Percentiles rank a stretch among this genome's conserved stretches.
phyloP scores from a whole-genome alignment of 2,113 vertebrate genomes.

The Paracanthobrama guichenoti region DNA sequence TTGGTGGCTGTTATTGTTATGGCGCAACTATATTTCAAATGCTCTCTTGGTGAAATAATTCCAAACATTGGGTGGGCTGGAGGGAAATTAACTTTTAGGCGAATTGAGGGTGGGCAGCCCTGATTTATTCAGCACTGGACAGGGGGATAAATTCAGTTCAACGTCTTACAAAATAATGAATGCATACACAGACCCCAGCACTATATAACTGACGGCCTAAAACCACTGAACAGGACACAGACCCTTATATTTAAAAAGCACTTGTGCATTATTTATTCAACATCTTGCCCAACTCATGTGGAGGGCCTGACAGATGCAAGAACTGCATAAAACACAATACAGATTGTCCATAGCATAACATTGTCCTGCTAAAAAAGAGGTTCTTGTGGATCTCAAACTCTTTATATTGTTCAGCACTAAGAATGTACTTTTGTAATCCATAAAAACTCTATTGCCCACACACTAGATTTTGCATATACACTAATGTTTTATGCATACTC shows the following conservation, averaged over 20 bases:
- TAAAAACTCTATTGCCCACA: background rate
- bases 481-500: conserved; percentile 15
- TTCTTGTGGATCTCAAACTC: background rate
- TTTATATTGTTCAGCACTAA: background rate
- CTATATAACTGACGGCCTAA: background rate
- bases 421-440: conserved; percentile 21
- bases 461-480: background rate
- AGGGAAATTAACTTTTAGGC: conserved; percentile 42
- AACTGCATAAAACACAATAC: background rate
- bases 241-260: conserved; percentile 38
- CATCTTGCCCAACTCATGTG: background rate
- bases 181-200: conserved; percentile 1
- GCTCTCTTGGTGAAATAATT: conserved; percentile 60
- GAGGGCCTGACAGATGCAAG: background rate
- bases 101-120: background rate
- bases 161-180: conserved; percentile 42
- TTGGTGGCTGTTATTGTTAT: conserved; percentile 63
- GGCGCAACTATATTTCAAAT: conserved; percentile 68
- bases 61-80: conserved; percentile 32
- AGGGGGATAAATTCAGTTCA: background rate
- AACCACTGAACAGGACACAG: conserved; percentile 35
- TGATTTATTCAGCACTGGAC: conserved; percentile 47
- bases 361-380: background rate
- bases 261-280: conserved; percentile 47
- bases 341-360: background rate